A percentile compares a stretch with the other conserved stretches of the same genome.
These are phyloP conservation scores for Smittia sp. DNA, from an alignment of 2,888 invertebrate genomes.

Conservation along the genomic window DNA sequence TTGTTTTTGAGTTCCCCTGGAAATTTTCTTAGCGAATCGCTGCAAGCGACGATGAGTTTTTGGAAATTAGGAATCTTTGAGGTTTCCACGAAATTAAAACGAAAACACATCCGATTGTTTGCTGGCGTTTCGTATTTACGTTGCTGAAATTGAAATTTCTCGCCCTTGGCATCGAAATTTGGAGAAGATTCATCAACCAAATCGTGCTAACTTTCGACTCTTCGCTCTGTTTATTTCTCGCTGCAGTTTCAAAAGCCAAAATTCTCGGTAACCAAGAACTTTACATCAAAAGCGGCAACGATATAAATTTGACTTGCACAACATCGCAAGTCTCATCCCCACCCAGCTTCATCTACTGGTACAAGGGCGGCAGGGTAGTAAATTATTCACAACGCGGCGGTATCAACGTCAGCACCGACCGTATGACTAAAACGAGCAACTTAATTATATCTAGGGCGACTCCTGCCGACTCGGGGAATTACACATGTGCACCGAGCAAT, in stretches of 20 bases:
- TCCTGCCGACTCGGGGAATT: slow-evolving; percentile 75
- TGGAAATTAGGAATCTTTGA: too few species aligned
- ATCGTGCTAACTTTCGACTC: not conserved
- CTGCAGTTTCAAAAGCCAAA: slow-evolving; percentile 55
- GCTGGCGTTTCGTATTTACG: too few species aligned
- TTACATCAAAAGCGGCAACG: slow-evolving; percentile 56
- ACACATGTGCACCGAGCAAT: slow-evolving; percentile 76
- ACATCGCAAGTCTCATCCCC: slow-evolving; percentile 56
- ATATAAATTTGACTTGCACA: slow-evolving; percentile 56
- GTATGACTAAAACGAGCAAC: slow-evolving; percentile 74
- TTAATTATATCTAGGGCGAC: slow-evolving; percentile 77
- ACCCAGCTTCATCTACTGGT: slow-evolving; percentile 71
- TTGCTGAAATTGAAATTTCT: too few species aligned
- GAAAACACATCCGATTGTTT: too few species aligned
- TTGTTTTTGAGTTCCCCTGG: too few species aligned
- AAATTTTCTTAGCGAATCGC: too few species aligned
- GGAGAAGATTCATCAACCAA: not conserved
- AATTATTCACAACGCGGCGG: slow-evolving; percentile 77
- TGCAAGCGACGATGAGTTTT: too few species aligned
- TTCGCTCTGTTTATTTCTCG: not conserved
- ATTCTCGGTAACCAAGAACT: slow-evolving; percentile 55
- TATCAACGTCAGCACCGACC: slow-evolving; percentile 77
- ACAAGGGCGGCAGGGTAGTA: slow-evolving; percentile 70
- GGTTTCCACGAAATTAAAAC: too few species aligned
- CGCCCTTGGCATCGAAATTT: not conserved